A percentile compares a stretch with the other conserved stretches of the same genome.
Conservation (phyloP, 2,113 vertebrate genomes). For the Zosterops pallidus region DNA sequence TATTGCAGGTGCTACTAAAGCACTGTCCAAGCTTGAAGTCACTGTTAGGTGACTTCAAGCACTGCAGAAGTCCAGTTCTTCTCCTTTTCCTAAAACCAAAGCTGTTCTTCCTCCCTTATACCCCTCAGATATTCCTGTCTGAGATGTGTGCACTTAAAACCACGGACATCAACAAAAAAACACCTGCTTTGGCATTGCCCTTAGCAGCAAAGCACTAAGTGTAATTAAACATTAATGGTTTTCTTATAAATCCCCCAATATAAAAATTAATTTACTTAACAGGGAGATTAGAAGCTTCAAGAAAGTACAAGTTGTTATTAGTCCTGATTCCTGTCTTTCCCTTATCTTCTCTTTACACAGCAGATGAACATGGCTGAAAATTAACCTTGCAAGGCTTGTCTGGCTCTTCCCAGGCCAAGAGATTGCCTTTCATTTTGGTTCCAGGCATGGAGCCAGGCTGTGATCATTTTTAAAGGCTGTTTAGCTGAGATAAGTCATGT, state of each 20-base stretch:
- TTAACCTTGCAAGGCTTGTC: neutral
- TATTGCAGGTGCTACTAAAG: neutral
- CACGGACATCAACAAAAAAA: neutral
- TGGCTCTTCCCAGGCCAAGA: slow-evolving; percentile 2
- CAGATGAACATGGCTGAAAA: slow-evolving; percentile 10
- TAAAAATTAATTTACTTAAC: neutral
- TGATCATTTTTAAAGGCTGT: neutral
- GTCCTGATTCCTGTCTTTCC: neutral
- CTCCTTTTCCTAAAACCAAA: neutral
- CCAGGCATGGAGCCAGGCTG: neutral
- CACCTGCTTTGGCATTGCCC: neutral
- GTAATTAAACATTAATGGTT: neutral
- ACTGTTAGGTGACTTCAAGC: neutral
- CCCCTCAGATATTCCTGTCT: neutral
- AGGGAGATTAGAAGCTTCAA: neutral
- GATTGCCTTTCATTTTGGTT: neutral
- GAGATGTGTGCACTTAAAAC: neutral
- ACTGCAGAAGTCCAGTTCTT: neutral
- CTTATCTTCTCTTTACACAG: slow-evolving; percentile 6
- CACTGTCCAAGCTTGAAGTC: neutral
- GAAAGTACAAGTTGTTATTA: neutral
- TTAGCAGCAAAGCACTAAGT: neutral
- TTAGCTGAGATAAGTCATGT: slow-evolving; percentile 29
- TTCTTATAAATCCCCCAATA: neutral
- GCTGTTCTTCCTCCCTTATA: neutral